Evolutionary conservation across 1,140 invertebrate species (phyloP).

Genomic region (Telenomus remus): DNA sequence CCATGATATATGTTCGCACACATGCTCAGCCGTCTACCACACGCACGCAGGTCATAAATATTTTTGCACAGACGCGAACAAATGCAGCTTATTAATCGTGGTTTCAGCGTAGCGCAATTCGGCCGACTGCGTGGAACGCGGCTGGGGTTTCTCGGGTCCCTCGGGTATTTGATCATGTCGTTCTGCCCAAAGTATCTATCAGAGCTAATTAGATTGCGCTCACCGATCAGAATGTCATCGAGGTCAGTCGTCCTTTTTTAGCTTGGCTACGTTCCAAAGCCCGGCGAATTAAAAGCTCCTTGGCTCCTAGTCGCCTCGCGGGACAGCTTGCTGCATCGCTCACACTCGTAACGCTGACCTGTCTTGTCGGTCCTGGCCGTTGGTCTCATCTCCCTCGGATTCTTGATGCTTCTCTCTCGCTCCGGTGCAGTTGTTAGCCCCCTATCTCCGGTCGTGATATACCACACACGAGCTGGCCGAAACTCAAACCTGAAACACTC

Average conservation of each 20-base stretch:
- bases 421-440: background rate
- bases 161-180: conserved; percentile 9
- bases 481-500: conserved; percentile 63
- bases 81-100: too few relatives aligned
- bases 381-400: conserved; percentile 23
- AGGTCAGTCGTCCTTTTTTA: conserved; percentile 45
- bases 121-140: background rate
- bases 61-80: too few relatives aligned
- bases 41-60: too few relatives aligned
- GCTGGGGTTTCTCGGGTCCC: background rate
- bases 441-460: conserved; percentile 24
- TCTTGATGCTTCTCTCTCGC: conserved; percentile 1
- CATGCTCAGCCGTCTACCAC: too few relatives aligned
- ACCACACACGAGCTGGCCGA: conserved; percentile 45
- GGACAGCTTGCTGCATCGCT: conserved; percentile 51
- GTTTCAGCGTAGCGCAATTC: background rate
- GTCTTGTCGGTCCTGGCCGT: conserved; percentile 28
- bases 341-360: conserved; percentile 45
- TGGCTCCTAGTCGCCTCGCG: conserved; percentile 59
- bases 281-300: conserved; percentile 71
- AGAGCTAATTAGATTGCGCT: conserved; percentile 68
- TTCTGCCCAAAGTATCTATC: conserved; percentile 23
- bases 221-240: conserved; percentile 64
- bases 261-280: conserved; percentile 67
- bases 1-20: too few relatives aligned